phyloP scores from a whole-genome alignment of 2,113 vertebrate genomes.

The Sprattus sprattus region DNA sequence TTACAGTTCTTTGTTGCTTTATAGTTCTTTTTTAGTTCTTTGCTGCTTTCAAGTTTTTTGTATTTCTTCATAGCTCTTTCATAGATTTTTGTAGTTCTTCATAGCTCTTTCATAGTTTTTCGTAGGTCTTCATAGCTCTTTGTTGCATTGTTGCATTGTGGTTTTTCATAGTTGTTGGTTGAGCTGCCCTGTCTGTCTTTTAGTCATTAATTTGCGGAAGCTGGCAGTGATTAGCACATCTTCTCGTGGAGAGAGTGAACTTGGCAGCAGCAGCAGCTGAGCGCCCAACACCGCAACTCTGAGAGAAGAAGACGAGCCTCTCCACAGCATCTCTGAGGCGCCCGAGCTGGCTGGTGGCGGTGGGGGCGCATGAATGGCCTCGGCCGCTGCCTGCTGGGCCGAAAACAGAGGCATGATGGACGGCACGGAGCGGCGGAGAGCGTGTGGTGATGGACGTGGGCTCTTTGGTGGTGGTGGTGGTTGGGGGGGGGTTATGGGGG shows the following conservation, averaged over 20 bases:
- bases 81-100: too few relatives aligned
- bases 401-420: slow-evolving; percentile 49
- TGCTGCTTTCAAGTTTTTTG: too few relatives aligned
- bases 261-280: background rate
- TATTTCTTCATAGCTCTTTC: too few relatives aligned
- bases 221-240: background rate
- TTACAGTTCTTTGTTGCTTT: too few relatives aligned
- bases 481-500: slow-evolving; percentile 50
- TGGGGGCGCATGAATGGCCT: slow-evolving; percentile 28
- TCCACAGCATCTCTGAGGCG: too few relatives aligned
- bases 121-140: background rate
- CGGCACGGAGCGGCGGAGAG: slow-evolving; percentile 40
- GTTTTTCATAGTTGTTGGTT: too few relatives aligned
- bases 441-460: slow-evolving; percentile 53
- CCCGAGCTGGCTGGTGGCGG: slow-evolving; percentile 12
- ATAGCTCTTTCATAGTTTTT: too few relatives aligned
- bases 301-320: too few relatives aligned
- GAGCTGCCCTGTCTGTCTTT: background rate
- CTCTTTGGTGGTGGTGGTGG: background rate
- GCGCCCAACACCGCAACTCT: too few relatives aligned
- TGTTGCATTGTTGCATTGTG: background rate
- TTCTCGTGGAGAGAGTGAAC: background rate
- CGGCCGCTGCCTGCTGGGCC: slow-evolving; percentile 33
- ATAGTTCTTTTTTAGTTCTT: too few relatives aligned
- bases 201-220: background rate